These are phyloP conservation scores for Amphiprion ocellaris DNA, from an alignment of 2,113 vertebrate genomes.

Conservation along the genomic window DNA sequence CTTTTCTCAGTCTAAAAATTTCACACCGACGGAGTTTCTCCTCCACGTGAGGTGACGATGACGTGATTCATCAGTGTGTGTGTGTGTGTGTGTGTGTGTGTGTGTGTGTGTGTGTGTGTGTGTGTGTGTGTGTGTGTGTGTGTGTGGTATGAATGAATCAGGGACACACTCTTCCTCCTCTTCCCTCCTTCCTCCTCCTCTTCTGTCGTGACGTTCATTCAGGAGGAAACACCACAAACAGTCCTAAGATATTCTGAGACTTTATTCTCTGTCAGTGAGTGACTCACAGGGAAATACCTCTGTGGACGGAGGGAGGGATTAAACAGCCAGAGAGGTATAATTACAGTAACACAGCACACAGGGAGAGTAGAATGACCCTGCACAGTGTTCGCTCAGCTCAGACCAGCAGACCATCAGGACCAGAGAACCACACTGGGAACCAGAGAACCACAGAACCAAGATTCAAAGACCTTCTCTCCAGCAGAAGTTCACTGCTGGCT, in stretches of 20 bases:
- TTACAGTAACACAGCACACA: conserved; percentile 78
- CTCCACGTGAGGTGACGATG: conserved; percentile 76
- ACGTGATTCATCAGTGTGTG: conserved; percentile 62
- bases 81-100: conserved; percentile 16
- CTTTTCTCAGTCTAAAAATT: conserved; percentile 60
- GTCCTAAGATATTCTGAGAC: conserved; percentile 70
- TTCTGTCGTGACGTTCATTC: conserved; percentile 76
- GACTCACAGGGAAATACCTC: conserved; percentile 84
- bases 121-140: conserved; percentile 26
- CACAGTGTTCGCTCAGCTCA: conserved; percentile 75
- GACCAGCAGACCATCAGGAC: conserved; percentile 13
- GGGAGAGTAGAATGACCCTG: conserved; percentile 82
- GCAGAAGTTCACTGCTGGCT: neutral
- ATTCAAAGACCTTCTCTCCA: neutral
- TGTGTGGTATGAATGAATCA: conserved; percentile 79
- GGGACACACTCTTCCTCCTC: conserved; percentile 74
- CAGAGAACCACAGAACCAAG: neutral
- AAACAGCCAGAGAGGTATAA: conserved; percentile 83
- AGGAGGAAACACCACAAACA: conserved; percentile 76
- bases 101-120: no score
- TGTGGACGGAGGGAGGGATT: conserved; percentile 82
- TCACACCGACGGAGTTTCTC: conserved; percentile 69
- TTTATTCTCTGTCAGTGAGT: conserved; percentile 60
- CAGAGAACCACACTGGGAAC: neutral
- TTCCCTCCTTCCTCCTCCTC: conserved; percentile 70